Percentiles rank a stretch among this genome's conserved stretches.
phyloP scores from a whole-genome alignment of 53 echinoderm and acorn worm genomes.

The Paelopatides confundens region DNA sequence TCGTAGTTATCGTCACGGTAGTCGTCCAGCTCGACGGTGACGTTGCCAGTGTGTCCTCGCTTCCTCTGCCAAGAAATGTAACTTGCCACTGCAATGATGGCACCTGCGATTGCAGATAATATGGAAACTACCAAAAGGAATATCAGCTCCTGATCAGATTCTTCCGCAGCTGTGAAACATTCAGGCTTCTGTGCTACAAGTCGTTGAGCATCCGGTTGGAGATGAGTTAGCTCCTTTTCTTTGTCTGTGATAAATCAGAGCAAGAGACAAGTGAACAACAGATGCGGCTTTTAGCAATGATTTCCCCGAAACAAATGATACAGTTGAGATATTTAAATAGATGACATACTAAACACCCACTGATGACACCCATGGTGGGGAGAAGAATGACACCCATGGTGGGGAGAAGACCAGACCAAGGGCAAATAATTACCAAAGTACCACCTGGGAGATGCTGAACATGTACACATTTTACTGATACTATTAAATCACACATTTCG shows the following conservation, averaged over 20 bases:
- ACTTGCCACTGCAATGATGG: slow-evolving; percentile 73
- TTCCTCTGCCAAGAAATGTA: slow-evolving; percentile 84
- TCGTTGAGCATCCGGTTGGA: slow-evolving; percentile 75
- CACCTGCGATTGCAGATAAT: slow-evolving; percentile 72
- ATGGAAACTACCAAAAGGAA: slow-evolving; percentile 73
- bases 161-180: slow-evolving; percentile 42
- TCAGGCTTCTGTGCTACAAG: slow-evolving; percentile 63
- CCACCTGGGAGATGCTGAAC: neutral
- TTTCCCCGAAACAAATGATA: too few relatives aligned
- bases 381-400: too few relatives aligned
- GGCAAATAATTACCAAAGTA: too few relatives aligned
- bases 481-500: too few relatives aligned
- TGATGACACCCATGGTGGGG: too few relatives aligned
- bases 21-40: neutral
- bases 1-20: slow-evolving; percentile 25
- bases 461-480: neutral
- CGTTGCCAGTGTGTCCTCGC: neutral
- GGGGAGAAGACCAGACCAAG: too few relatives aligned
- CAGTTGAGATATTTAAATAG: too few relatives aligned
- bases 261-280: neutral
- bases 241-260: slow-evolving; percentile 33
- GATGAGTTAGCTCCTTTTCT: slow-evolving; percentile 24
- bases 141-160: slow-evolving; percentile 58
- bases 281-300: too few relatives aligned
- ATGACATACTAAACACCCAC: too few relatives aligned